Evolutionary conservation across 2,888 invertebrate genomes (phyloP).

Genomic region (Eucera pruinosa): DNA sequence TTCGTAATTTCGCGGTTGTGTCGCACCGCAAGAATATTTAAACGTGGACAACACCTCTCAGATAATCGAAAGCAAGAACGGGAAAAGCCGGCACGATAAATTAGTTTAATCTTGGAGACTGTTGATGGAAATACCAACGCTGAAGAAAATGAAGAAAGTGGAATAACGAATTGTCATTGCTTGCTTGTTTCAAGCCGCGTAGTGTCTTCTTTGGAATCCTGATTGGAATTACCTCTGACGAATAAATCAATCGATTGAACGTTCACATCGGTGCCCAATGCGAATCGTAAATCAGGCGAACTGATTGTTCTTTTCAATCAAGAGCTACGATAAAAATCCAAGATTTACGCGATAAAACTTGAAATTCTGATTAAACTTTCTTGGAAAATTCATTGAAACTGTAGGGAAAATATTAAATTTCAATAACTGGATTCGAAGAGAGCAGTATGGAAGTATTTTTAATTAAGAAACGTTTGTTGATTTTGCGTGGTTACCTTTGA

Average conservation of each 20-base stretch:
- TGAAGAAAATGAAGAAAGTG: conserved; percentile 31
- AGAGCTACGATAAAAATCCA: background rate
- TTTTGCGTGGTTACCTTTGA: too few relatives aligned
- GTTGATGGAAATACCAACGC: conserved; percentile 17
- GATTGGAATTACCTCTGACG: background rate
- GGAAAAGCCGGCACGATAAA: conserved; percentile 31
- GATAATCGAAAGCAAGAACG: background rate
- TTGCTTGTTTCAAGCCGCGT: background rate
- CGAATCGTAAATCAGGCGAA: background rate
- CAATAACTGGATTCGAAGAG: too few relatives aligned
- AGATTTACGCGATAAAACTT: background rate
- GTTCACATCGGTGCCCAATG: too few relatives aligned
- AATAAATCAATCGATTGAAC: conserved; percentile 11
- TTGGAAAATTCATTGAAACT: too few relatives aligned
- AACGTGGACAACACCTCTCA: conserved; percentile 28
- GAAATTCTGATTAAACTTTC: too few relatives aligned
- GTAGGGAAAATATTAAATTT: too few relatives aligned
- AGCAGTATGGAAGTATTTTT: too few relatives aligned
- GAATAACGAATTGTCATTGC: conserved; percentile 51
- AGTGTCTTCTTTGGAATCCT: too few relatives aligned
- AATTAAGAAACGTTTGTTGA: too few relatives aligned
- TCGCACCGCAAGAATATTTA: conserved; percentile 31
- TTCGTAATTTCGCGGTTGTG: conserved; percentile 11
- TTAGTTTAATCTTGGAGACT: conserved; percentile 49
- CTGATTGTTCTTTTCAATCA: background rate